phyloP scores from a whole-genome alignment of 2,888 invertebrate genomes.

The Cheilosia grossa region DNA sequence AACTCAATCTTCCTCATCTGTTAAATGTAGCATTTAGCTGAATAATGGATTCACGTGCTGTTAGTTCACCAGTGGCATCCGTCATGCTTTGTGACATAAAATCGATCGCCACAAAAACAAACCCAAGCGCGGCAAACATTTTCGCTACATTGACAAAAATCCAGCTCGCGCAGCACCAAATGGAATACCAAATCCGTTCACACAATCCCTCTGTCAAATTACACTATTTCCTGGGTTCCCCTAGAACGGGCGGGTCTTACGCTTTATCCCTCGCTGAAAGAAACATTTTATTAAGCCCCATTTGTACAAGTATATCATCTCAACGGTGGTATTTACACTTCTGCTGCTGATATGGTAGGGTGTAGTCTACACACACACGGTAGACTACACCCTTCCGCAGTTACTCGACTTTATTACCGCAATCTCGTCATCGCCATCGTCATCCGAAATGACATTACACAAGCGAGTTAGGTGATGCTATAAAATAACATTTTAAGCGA shows the following conservation, averaged over 20 bases:
- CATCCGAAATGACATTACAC: conserved; percentile 3
- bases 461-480: not conserved
- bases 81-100: too few relatives aligned
- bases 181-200: not conserved
- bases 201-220: conserved; percentile 6
- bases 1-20: too few relatives aligned
- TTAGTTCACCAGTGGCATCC: too few relatives aligned
- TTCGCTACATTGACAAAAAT: not conserved
- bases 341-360: not conserved
- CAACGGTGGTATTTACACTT: not conserved
- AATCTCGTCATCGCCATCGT: conserved; percentile 12
- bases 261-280: not conserved
- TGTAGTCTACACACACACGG: not conserved
- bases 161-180: not conserved
- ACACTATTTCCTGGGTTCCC: not conserved
- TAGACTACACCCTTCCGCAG: not conserved
- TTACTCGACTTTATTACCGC: conserved; percentile 12
- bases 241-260: not conserved
- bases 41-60: too few relatives aligned
- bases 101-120: not conserved
- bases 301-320: not conserved
- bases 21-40: too few relatives aligned
- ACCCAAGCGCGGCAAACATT: not conserved
- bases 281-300: not conserved
- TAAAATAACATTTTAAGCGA: conserved; percentile 2